Base-by-base conservation (phyloP, 1,140 invertebrate species). In the Caerostris darwini region DNA sequence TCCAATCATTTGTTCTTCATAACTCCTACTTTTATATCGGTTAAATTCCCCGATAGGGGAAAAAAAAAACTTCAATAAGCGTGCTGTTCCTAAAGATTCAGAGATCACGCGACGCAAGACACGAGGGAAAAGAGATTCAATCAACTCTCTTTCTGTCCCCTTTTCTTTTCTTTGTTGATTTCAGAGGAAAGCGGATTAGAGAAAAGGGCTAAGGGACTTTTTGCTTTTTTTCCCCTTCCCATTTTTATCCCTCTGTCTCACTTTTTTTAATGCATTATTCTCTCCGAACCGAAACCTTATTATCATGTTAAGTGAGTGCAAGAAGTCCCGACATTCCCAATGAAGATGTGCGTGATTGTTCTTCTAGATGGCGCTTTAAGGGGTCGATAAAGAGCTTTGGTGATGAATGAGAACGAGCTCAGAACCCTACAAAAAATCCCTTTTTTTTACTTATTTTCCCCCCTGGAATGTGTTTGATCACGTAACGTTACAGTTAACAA, bases 221-320 rank as follows among this genome's bases (percentile, higher is more conserved):
- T 71, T 34, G 10, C n/a, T 85, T 85, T 10, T 85, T 54, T 85
- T 85, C 34, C n/a, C 34, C 34, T 34, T 34, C 34, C 34, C 34
- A 34, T 85, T 88, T 50, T 67, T 77, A 34, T 34, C 10, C 67
- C n/a, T 19, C 88, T 71, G 54, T 88, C 59, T 88, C 34, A 10
- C 50, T 34, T 88, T 88, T 57, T 88, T 88, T 88, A 85, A n/a
- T 17, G 7, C 19, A 8, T 50, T 7, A 19, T 19, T 19, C 86
- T 17, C 50, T 17, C 58, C 5, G 59, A 88, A 58, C 61, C 58
- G 57, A 77, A 90, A 90, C 88, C 64, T 90, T 67, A 90, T 90
- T 90, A 90, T 90, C 88, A 90, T 90, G 88, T 90, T 90, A 90
- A 90, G 88, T 58, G 67, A 90, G 56, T 69, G 88, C 64, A 90